Percentiles rank a stretch among this genome's conserved stretches.
phyloP scores from a whole-genome alignment of 2,888 invertebrate genomes.

The Xestia rhomboidea region DNA sequence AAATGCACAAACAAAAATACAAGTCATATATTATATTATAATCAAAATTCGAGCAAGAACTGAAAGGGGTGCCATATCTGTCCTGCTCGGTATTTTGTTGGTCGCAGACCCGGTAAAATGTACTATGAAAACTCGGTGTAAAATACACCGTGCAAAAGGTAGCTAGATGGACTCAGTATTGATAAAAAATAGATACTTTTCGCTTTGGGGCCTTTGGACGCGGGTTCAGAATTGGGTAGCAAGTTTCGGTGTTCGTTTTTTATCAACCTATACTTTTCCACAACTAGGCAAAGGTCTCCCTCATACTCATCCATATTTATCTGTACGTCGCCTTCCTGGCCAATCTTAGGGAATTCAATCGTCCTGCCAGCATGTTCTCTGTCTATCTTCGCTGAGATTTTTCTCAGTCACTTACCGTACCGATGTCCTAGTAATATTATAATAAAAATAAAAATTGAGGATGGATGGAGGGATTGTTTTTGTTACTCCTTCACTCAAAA shows the following conservation, averaged over 20 bases:
- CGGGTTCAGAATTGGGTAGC: conserved; percentile 21
- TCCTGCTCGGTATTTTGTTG: conserved; percentile 52
- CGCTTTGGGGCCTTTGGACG: conserved; percentile 52
- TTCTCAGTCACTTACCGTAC: neutral
- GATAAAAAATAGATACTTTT: conserved; percentile 61
- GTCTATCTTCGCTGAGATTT: no score
- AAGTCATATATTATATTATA: conserved; percentile 48
- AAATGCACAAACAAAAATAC: conserved; percentile 38
- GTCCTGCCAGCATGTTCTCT: neutral
- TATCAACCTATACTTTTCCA: conserved; percentile 9
- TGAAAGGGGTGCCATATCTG: conserved; percentile 39
- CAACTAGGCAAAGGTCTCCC: conserved; percentile 17
- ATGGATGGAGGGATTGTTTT: no score
- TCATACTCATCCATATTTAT: conserved; percentile 49
- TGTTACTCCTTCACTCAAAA: no score
- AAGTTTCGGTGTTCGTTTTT: neutral
- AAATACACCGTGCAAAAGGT: conserved; percentile 59
- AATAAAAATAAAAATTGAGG: no score
- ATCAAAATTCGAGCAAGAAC: conserved; percentile 43
- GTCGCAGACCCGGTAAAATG: conserved; percentile 53
- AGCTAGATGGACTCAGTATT: conserved; percentile 51
- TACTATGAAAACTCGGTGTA: conserved; percentile 35
- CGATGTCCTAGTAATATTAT: neutral
- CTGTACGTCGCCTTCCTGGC: conserved; percentile 15
- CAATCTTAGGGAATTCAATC: conserved; percentile 24